Evolutionary conservation across 2,888 invertebrate species (phyloP).

Genomic region (Troides oblongomaculatus): DNA sequence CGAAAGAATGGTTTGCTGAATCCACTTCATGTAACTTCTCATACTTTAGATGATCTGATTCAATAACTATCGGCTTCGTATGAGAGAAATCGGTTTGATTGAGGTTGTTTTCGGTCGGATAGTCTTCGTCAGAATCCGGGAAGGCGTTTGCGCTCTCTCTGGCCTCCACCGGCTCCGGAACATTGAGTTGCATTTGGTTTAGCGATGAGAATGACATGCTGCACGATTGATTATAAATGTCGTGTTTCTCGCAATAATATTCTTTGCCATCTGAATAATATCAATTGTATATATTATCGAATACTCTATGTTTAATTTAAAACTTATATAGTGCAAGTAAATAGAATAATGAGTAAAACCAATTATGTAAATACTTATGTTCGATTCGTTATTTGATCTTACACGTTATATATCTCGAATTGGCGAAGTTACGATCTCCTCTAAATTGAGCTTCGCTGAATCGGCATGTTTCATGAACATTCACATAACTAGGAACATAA

Average conservation of each 20-base stretch:
- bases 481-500: too few relatives aligned
- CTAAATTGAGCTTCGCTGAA: too few relatives aligned
- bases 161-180: conserved; percentile 66
- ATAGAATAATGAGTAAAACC: too few relatives aligned
- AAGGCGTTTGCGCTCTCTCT: conserved; percentile 60
- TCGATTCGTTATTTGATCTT: too few relatives aligned
- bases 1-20: conserved; percentile 71
- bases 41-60: conserved; percentile 62
- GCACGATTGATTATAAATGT: conserved; percentile 67
- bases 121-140: conserved; percentile 69
- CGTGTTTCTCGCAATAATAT: conserved; percentile 75
- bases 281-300: conserved; percentile 21
- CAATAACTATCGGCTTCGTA: conserved; percentile 71
- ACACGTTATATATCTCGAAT: too few relatives aligned
- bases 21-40: conserved; percentile 59
- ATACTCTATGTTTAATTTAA: too few relatives aligned
- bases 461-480: not conserved
- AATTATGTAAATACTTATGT: too few relatives aligned
- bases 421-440: too few relatives aligned
- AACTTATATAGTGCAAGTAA: too few relatives aligned
- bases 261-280: conserved; percentile 66
- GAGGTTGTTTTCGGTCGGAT: conserved; percentile 70
- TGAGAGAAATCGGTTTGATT: conserved; percentile 74
- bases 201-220: conserved; percentile 69
- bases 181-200: conserved; percentile 61